Evolutionary conservation across 2,888 invertebrate species (phyloP), one percentile per base, ranked within the genome.

Genomic region (Apotomis capreana): DNA sequence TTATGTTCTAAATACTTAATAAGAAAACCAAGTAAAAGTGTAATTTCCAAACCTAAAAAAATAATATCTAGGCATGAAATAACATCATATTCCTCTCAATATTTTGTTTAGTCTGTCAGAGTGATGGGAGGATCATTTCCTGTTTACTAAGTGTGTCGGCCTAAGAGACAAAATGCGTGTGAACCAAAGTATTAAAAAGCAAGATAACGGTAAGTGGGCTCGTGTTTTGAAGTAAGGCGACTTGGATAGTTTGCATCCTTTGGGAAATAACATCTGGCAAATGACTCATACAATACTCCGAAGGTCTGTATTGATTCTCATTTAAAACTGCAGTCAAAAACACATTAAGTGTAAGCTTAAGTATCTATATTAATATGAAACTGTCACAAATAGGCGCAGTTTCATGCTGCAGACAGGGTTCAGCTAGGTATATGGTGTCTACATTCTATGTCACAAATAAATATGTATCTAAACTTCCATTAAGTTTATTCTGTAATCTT

Each of bases 141-240:
- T 49, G 58, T 58, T 37, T 51, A 13, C 36, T 10, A 65, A 67
- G 36, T 67, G 55, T 40, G 40, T 0, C 67, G 67, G 49, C 10
- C 49, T 13, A 44, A 52, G 65, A 67, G 70, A 58, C 64, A 68
- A 74, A 70, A 73, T 68, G 79, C 83, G 85, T 87, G 87, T 82
- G 84, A 86, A 87, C 64, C 9, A 26, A 55, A 65, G 5, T 78
- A 75, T 74, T 71, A 62, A 70, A 75, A 69, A 70, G 72, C 67
- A 13, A 84, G 86, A 89, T 89, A 88, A 87, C 86, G 81, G 87
- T 84, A 81, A 78, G 79, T 80, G 81, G 76, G 10, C 77, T 83
- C 80, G 71, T 77, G 69, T 80, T 84, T 82, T 80, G 85, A 85
- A 88, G 88, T 87, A 87, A 81, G 84, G 76, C 78, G 76, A 77